Evolutionary conservation across 1,140 invertebrate species (phyloP), one percentile per base, ranked within the genome.

Genomic region (Ostrea edulis): DNA sequence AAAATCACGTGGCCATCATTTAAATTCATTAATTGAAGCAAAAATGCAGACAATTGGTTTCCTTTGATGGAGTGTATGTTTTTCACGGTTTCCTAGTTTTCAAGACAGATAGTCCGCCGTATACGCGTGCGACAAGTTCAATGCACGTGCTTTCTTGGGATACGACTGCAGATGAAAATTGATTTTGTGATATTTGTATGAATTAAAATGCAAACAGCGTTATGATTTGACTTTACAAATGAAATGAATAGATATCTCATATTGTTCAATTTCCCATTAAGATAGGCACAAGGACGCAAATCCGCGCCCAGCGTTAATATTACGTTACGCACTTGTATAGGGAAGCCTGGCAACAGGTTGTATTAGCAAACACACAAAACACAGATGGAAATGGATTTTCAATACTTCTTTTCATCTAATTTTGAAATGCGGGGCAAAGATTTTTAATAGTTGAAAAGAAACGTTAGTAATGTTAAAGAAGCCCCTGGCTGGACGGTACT

Each of bases 201-300:
- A 77, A 77, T 77, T 77, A 62, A 62, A 62, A n/a, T n/a, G 58
- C 58, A 62, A 62, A n/a, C 58, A 62, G 58, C 58, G 58, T 62
- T 62, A 22, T 25, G 68, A 77, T 77, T 77, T 77, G 68, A 77
- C 11, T 77, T 77, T 35, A 77, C 68, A 77, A 77, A 77, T 77
- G 68, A 77, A 77, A 77, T 77, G 68, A 77, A 77, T 25, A 77
- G 68, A 77, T 77, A 77, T 25, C 68, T 77, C 68, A 77, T 77
- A 77, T 77, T 77, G 68, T 77, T 77, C 68, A 77, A 29, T 77
- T 35, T 77, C 68, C 68, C 68, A 77, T 77, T 77, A 77, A 77
- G 22, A 77, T 25, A 25, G 14, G 68, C 11, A 29, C 25, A 29
- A 22, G 29, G 68, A 77, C 68, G 68, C 35, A 77, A 35, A 29